A percentile compares a stretch with the other conserved stretches of the same genome.
Evolutionary conservation across 2,888 invertebrate genomes (phyloP).

Genomic region (Drosophila algonquin): DNA sequence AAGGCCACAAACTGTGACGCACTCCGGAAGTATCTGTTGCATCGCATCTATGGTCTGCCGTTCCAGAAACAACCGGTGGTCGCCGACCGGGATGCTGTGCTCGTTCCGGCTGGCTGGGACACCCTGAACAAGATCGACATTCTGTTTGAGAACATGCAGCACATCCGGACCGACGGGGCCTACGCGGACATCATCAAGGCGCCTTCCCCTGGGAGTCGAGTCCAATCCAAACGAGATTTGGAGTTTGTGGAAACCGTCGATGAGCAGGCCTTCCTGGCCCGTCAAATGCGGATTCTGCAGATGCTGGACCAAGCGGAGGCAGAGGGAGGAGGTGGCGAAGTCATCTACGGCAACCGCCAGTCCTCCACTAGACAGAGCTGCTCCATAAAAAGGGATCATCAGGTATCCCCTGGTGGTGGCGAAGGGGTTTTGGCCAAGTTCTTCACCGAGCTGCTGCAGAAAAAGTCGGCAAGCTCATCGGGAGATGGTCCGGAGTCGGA

Average conservation of each 20-base stretch:
- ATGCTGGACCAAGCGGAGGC: conserved; percentile 84
- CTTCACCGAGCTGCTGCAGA: conserved; percentile 98
- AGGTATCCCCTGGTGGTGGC: conserved; percentile 91
- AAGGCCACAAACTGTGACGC: conserved; percentile 99
- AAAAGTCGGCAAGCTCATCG: conserved; percentile 89
- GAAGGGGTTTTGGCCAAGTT: conserved; percentile 98
- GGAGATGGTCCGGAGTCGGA: conserved; percentile 83
- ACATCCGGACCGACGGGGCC: conserved; percentile 96
- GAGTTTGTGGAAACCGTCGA: conserved; percentile 95
- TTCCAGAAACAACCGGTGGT: conserved; percentile 97
- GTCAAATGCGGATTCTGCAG: conserved; percentile 90
- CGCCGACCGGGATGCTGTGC: conserved; percentile 98
- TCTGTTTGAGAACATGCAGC: conserved; percentile 97
- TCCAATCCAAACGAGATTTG: conserved; percentile 92
- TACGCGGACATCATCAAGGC: conserved; percentile 96
- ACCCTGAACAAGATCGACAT: conserved; percentile 99
- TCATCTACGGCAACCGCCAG: conserved; percentile 81
- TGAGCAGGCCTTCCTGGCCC: conserved; percentile 95
- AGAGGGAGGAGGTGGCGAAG: conserved; percentile 58
- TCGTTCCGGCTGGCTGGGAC: conserved; percentile 99
- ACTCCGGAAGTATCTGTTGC: conserved; percentile 98
- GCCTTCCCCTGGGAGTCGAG: conserved; percentile 90
- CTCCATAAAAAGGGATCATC: conserved; percentile 85
- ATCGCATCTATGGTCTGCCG: conserved; percentile 97
- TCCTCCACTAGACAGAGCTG: conserved; percentile 82